Conservation (phyloP, 2,888 invertebrate species). For the Cabera pusaria region DNA sequence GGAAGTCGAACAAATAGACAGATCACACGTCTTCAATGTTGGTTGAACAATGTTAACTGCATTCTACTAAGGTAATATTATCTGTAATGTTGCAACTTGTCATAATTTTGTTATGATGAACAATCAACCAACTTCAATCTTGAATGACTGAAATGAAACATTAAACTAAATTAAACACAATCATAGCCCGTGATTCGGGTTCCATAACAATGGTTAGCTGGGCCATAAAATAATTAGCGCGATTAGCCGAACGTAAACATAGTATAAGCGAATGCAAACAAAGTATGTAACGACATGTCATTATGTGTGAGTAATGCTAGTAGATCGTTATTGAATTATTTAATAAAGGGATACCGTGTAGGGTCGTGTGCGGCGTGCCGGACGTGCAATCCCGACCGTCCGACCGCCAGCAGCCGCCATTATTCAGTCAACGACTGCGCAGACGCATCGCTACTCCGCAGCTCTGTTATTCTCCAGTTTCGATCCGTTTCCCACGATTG, state of each 20-base stretch:
- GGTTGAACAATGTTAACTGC: too few species aligned
- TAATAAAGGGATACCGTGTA: conserved; percentile 57
- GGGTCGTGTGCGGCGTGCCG: conserved; percentile 48
- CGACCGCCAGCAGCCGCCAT: conserved; percentile 35
- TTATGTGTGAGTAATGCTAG: conserved; percentile 29
- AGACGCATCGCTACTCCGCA: conserved; percentile 47
- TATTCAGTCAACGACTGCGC: conserved; percentile 59
- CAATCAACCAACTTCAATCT: too few species aligned
- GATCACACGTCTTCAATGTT: too few species aligned
- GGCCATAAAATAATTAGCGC: conserved; percentile 19
- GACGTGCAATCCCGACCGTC: conserved; percentile 69
- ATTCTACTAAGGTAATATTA: too few species aligned
- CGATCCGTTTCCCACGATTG: conserved; percentile 1
- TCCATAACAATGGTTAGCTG: conserved; percentile 17
- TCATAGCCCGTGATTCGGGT: conserved; percentile 6
- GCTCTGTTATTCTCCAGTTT: conserved; percentile 39
- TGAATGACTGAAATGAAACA: conserved; percentile 4
- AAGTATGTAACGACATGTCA: conserved; percentile 22
- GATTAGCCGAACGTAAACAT: conserved; percentile 19
- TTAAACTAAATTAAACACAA: conserved; percentile 5
- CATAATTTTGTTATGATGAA: too few species aligned
- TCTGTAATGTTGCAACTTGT: too few species aligned
- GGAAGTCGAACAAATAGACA: not conserved
- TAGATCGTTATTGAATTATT: conserved; percentile 43
- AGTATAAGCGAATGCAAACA: conserved; percentile 18